Percentiles rank a stretch among this genome's conserved stretches.
phyloP scores from a whole-genome alignment of 2,888 invertebrate genomes.

The Caenorhabditis angaria region DNA sequence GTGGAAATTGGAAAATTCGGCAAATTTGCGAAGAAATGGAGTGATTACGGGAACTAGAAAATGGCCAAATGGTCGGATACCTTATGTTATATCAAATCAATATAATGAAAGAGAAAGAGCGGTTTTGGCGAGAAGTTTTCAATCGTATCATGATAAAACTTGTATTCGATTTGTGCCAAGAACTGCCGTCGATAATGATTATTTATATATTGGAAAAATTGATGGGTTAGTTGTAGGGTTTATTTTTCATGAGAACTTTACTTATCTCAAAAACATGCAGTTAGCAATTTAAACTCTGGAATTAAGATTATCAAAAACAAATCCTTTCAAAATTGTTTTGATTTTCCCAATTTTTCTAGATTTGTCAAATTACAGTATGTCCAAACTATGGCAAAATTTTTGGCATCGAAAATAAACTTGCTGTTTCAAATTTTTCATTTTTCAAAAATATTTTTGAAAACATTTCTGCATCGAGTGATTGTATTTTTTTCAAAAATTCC shows the following conservation, averaged over 20 bases:
- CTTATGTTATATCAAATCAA: constrained; percentile 70
- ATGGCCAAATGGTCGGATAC: constrained; percentile 72
- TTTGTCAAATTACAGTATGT: no score
- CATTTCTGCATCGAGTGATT: background rate
- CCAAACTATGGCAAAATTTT: no score
- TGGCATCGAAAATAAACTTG: no score
- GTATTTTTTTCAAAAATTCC: no score
- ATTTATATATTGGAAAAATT: constrained; percentile 72
- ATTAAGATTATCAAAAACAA: no score
- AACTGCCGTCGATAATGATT: constrained; percentile 67
- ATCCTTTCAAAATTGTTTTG: no score
- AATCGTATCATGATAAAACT: constrained; percentile 69
- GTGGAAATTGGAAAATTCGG: constrained; percentile 47
- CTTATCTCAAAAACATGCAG: background rate
- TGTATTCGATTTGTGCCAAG: constrained; percentile 70
- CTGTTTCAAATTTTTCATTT: background rate
- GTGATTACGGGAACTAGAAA: constrained; percentile 66
- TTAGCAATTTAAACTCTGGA: no score
- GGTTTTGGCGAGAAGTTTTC: constrained; percentile 69
- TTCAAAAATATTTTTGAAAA: background rate
- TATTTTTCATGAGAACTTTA: no score
- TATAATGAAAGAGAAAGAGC: constrained; percentile 71
- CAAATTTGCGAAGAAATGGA: constrained; percentile 62
- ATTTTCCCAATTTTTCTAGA: no score
- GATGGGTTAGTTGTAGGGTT: constrained; percentile 61